Base-by-base conservation (phyloP, 2,888 invertebrate genomes). In the Epiblema foenella region DNA sequence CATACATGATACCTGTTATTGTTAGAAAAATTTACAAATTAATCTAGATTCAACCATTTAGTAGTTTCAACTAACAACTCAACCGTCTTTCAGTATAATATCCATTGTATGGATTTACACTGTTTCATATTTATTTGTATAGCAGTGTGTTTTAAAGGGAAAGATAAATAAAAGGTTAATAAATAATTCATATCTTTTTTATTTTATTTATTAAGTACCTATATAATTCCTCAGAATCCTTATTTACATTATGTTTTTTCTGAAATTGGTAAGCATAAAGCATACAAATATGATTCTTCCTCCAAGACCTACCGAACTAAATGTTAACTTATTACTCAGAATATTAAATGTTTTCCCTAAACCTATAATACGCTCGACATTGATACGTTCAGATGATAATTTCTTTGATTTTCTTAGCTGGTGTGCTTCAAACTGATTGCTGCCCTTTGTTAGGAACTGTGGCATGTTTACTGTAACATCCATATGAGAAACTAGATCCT, bases 181-280 rank as follows among this genome's bases (percentile, higher is more conserved):
- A n/a, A n/a, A n/a, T n/a, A n/a, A n/a, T n/a, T n/a, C n/a, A n/a
- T n/a, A n/a, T n/a, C n/a, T n/a, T n/a, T n/a, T n/a, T n/a, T n/a
- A n/a, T n/a, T n/a, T n/a, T n/a, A n/a, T n/a, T n/a, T 12, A 42
- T 11, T 42, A n/a, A n/a, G n/a, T n/a, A n/a, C n/a, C n/a, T n/a
- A n/a, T n/a, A n/a, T n/a, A n/a, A n/a, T n/a, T n/a, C 9, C 15
- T 15, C 4, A 8, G 15, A 10, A 8, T 42, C 42, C 15, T 42
- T 42, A 42, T 42, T 42, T 42, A 42, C 11, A 71, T 63, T 42
- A 71, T 71, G 49, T 71, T 72, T 9, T 62, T 68, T 20, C 42
- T 62, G 52, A 72, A 72, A 68, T 72, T 72, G 17, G 63, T 37
- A 10, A 72, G 20, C 67, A 72, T 68, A 52, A 72, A 72, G 37